A percentile compares a stretch with the other conserved stretches of the same genome.
Evolutionary conservation across 2,888 invertebrate genomes (phyloP).

Genomic region (Agonopterix alstromeriana): DNA sequence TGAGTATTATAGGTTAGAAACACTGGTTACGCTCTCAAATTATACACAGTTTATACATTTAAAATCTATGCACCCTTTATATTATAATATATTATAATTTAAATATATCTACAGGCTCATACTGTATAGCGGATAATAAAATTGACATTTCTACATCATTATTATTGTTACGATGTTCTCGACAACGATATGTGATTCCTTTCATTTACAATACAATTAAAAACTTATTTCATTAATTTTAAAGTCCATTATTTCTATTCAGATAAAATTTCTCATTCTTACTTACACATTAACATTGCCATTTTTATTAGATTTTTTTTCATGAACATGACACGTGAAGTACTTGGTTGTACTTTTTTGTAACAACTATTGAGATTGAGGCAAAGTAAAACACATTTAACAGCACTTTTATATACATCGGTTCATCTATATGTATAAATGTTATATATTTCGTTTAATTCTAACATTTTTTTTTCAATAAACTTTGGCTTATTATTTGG

Average conservation of each 20-base stretch:
- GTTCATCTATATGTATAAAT: constrained; percentile 6
- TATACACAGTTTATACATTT: no score
- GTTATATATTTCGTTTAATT: constrained; percentile 3
- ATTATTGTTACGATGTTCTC: constrained; percentile 17
- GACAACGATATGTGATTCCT: constrained; percentile 54
- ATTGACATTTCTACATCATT: constrained; percentile 31
- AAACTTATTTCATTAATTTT: constrained; percentile 12
- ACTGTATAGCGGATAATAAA: constrained; percentile 24
- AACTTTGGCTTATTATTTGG: constrained; percentile 70
- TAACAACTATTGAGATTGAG: constrained; percentile 28
- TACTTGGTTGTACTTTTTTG: constrained; percentile 46
- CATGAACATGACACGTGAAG: constrained; percentile 39
- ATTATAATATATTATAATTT: constrained; percentile 17
- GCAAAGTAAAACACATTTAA: constrained; percentile 17
- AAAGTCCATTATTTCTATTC: constrained; percentile 13
- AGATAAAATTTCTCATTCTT: constrained; percentile 17
- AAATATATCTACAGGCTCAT: constrained; percentile 24
- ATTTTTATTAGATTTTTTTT: constrained; percentile 21
- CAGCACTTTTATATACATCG: constrained; percentile 11
- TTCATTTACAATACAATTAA: constrained; percentile 15
- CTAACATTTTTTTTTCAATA: constrained; percentile 27
- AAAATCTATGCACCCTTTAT: neutral
- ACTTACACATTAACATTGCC: constrained; percentile 18
- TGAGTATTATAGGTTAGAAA: no score
- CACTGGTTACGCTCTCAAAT: no score